Evolutionary conservation across 2,113 vertebrate species (phyloP).

Genomic region (Abramis brama): DNA sequence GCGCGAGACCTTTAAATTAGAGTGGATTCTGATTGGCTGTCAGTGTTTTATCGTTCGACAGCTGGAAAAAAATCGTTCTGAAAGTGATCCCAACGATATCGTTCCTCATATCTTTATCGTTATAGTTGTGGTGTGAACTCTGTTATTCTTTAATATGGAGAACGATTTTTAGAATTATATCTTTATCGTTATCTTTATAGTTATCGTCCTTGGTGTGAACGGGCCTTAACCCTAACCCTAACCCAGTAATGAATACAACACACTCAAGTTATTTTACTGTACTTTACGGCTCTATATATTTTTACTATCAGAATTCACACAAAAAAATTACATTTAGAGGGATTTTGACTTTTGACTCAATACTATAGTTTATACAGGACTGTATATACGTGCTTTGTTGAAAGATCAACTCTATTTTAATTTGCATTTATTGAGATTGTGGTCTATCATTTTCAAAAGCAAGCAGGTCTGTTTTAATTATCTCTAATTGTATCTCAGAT

Average conservation of each 20-base stretch:
- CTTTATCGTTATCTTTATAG: too few relatives aligned
- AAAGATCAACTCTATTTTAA: neutral
- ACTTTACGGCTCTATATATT: neutral
- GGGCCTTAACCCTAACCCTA: too few relatives aligned
- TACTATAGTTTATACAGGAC: neutral
- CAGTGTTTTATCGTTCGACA: too few relatives aligned
- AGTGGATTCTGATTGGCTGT: too few relatives aligned
- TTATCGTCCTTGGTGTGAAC: too few relatives aligned
- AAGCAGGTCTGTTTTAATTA: constrained; percentile 20
- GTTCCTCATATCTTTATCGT: too few relatives aligned
- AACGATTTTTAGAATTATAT: too few relatives aligned
- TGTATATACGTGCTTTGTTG: neutral
- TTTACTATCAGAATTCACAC: neutral
- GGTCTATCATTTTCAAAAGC: constrained; percentile 11
- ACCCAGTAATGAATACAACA: neutral
- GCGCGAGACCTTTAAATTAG: too few relatives aligned
- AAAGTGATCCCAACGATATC: too few relatives aligned
- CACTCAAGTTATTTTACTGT: neutral
- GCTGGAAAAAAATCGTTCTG: too few relatives aligned
- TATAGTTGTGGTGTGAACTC: too few relatives aligned
- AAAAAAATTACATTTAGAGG: neutral
- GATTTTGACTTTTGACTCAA: neutral
- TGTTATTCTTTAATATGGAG: too few relatives aligned
- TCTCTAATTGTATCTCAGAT: constrained; percentile 28
- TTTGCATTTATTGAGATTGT: neutral